phyloP scores from a whole-genome alignment of 2,888 invertebrate genomes.

The Platycheirus rosarum region DNA sequence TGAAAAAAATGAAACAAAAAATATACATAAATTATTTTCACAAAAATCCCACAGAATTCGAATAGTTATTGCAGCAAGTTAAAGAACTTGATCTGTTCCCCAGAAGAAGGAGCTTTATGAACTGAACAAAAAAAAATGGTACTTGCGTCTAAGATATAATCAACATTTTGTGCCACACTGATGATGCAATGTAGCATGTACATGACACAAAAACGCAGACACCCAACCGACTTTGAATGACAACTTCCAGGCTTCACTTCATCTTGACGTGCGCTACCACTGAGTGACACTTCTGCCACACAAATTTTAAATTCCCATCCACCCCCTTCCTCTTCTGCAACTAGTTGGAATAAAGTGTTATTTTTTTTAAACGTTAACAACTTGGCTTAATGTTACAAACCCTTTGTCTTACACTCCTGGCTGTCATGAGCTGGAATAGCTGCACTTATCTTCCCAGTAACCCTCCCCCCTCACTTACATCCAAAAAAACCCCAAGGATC shows the following conservation, averaged over 20 bases:
- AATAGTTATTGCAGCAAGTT: too few species aligned
- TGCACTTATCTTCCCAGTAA: background rate
- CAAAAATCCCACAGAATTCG: too few species aligned
- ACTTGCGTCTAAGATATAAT: conserved; percentile 9
- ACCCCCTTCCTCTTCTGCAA: conserved; percentile 30
- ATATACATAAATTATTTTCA: too few species aligned
- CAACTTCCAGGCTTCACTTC: conserved; percentile 40
- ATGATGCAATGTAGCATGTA: conserved; percentile 1
- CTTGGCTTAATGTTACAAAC: conserved; percentile 55
- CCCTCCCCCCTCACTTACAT: background rate
- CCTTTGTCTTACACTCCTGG: conserved; percentile 13
- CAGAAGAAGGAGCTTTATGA: background rate
- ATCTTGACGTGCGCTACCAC: conserved; percentile 30
- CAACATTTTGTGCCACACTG: conserved; percentile 13
- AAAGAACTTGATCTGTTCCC: too few species aligned
- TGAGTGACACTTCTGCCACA: conserved; percentile 45
- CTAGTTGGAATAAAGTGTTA: conserved; percentile 50
- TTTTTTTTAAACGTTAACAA: conserved; percentile 18
- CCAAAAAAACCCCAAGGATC: background rate
- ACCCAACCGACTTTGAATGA: conserved; percentile 11
- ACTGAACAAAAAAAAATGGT: too few species aligned
- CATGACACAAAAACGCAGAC: conserved; percentile 7
- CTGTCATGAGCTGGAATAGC: conserved; percentile 13
- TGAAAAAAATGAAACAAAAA: too few species aligned
- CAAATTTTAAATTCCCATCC: conserved; percentile 61